Evolutionary conservation across 2,888 invertebrate genomes (phyloP), one percentile per base, ranked within the genome.

Genomic region (Microctonus aethiopoides): DNA sequence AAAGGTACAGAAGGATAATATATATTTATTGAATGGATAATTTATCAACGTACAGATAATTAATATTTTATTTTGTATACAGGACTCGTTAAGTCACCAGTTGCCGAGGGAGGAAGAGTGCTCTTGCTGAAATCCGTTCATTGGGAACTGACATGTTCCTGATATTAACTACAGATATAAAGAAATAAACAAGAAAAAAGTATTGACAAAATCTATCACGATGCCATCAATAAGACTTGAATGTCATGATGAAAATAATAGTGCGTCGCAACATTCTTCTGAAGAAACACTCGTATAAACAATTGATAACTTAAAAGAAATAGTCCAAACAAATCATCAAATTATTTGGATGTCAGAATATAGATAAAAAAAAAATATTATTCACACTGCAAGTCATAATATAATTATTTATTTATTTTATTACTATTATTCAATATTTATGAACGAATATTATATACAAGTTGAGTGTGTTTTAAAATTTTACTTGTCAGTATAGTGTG

Each of bases 121-220:
- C 68, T 84, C 83, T 72, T 84, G 84, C 83, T 84, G 84, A 84
- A 82, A 81, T 72, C 81, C 76, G 78, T 76, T 72, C 46, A 76
- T 74, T 73, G 83, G 83, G 80, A 81, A 78, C 80, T 82, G 81
- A 83, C 80, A 74, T 57, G 29, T 67, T 71, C 76, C 71, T 66
- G 72, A 71, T 32, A 52, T 56, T 22, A 56, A 57, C 9, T 57
- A 41, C 56, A 64, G 61, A 34, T 60, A 20, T 46, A 46, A 59
- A 46, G 32, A 2, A 2, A 6, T 9, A n/a, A 70, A 34, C 59
- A 61, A 68, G 51, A 72, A 52, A 62, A 72, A 54, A 63, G 54
- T 13, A 60, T 72, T 78, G 71, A 72, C 72, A 68, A 79, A 80
- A 73, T 84, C 83, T 32, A 75, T 76, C 24, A 82, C 81, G 29